phyloP scores from a whole-genome alignment of 2,888 invertebrate species.

The Tricholauxania praeusta region DNA sequence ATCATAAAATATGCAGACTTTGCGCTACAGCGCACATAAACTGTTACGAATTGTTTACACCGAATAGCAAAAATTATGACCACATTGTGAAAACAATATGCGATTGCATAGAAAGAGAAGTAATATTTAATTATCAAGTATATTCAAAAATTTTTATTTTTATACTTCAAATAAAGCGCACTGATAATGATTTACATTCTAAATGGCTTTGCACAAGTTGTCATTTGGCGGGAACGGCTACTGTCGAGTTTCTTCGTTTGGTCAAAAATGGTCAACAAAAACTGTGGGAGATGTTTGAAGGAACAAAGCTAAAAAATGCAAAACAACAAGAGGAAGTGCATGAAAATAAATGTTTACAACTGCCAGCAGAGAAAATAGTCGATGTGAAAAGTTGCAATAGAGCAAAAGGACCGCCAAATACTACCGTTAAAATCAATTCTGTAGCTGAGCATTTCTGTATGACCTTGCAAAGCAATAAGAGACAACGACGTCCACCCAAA shows the following conservation, averaged over 20 bases:
- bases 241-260: slow-evolving; percentile 79
- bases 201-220: slow-evolving; percentile 82
- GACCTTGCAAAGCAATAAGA: slow-evolving; percentile 9
- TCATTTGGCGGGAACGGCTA: slow-evolving; percentile 80
- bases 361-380: not conserved
- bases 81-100: slow-evolving; percentile 23
- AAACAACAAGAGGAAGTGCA: not conserved
- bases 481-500: slow-evolving; percentile 64
- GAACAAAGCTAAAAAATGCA: not conserved
- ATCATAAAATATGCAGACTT: slow-evolving; percentile 75
- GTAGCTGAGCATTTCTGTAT: not conserved
- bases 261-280: slow-evolving; percentile 76
- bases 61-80: slow-evolving; percentile 2
- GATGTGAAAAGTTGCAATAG: not conserved
- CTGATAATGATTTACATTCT: slow-evolving; percentile 78
- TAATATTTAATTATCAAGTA: slow-evolving; percentile 1
- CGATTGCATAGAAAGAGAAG: slow-evolving; percentile 31
- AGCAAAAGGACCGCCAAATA: not conserved
- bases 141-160: not conserved
- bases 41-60: slow-evolving; percentile 75
- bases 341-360: not conserved
- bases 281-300: slow-evolving; percentile 63
- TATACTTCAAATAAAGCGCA: slow-evolving; percentile 70
- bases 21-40: slow-evolving; percentile 81
- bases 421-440: not conserved